Percentiles rank a stretch among this genome's conserved stretches.
Evolutionary conservation across 2,888 invertebrate genomes (phyloP).

Genomic region (Drosophila prolongata): DNA sequence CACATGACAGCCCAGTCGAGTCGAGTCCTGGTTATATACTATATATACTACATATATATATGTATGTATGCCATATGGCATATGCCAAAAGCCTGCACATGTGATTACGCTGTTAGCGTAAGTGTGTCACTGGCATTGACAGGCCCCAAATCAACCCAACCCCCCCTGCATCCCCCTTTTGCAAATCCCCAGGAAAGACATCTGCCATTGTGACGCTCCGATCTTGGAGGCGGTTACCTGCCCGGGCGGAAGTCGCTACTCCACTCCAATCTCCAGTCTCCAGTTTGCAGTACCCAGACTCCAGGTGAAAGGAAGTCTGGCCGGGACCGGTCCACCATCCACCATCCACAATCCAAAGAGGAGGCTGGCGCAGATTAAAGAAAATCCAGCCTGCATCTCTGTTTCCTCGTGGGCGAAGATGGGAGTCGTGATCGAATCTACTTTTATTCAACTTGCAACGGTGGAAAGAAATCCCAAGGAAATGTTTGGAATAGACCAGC

Average conservation of each 20-base stretch:
- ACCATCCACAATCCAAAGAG: not conserved
- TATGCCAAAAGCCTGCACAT: conserved; percentile 14
- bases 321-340: conserved; percentile 4
- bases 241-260: not conserved
- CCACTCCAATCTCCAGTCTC: not conserved
- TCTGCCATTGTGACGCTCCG: too few relatives aligned
- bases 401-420: not conserved
- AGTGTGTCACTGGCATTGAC: conserved; percentile 51
- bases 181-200: not conserved
- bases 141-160: not conserved
- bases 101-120: conserved; percentile 27
- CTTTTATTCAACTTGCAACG: not conserved
- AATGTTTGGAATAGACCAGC: not conserved
- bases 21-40: conserved; percentile 14
- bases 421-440: conserved; percentile 1
- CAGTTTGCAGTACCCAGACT: not conserved
- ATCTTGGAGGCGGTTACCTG: conserved; percentile 12
- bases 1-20: conserved; percentile 33
- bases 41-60: not conserved
- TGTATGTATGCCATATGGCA: not conserved
- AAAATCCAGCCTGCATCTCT: not conserved
- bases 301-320: conserved; percentile 35
- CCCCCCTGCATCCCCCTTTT: not conserved
- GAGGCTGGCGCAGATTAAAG: conserved; percentile 3
- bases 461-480: not conserved